Conservation (phyloP, 2,113 vertebrate genomes). For the Ophiodon elongatus region DNA sequence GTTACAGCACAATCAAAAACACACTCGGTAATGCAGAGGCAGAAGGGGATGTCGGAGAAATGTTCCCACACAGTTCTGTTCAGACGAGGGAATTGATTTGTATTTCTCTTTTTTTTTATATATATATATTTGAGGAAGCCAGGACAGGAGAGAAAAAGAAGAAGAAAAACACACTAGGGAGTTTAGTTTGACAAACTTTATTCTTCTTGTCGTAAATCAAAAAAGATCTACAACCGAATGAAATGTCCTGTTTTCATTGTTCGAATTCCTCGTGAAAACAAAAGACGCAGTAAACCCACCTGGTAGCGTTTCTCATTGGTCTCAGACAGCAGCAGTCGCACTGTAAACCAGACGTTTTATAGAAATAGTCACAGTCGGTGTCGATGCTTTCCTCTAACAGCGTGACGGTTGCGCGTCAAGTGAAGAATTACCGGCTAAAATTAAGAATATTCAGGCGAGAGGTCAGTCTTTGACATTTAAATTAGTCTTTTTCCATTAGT, state of each 20-base stretch:
- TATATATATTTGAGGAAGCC: constrained; percentile 9
- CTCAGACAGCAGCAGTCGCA: neutral
- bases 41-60: constrained; percentile 16
- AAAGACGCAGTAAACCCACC: neutral
- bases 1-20: constrained; percentile 32
- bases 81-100: neutral
- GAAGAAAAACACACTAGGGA: neutral
- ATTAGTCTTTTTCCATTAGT: neutral
- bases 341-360: neutral
- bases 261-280: neutral
- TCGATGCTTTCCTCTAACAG: neutral
- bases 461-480: constrained; percentile 14
- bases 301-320: neutral
- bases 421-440: neutral
- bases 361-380: neutral
- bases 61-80: neutral
- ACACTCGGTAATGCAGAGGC: neutral
- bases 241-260: constrained; percentile 3
- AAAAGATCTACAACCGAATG: constrained; percentile 6
- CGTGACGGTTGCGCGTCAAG: neutral
- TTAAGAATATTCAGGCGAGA: neutral
- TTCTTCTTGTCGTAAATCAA: constrained; percentile 6
- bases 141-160: no score
- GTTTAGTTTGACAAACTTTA: neutral
- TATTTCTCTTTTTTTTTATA: neutral